Evolutionary conservation across 2,888 invertebrate species (phyloP).

Genomic region (Nomada goodeniana): DNA sequence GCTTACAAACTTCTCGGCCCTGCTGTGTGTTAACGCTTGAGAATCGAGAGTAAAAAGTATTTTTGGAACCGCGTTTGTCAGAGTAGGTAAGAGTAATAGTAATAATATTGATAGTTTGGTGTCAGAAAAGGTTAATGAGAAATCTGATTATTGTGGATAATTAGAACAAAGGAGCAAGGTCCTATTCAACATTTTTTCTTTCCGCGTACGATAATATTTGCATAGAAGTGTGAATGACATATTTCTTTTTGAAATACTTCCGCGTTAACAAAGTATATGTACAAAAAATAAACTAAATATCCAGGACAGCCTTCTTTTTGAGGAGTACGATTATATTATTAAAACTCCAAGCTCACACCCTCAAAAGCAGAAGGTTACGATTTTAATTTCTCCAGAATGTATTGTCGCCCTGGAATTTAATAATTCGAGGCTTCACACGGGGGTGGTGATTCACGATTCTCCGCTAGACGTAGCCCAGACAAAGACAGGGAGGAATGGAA

Average conservation of each 20-base stretch:
- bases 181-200: too few species aligned
- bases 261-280: background rate
- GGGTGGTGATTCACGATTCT: slow-evolving; percentile 39
- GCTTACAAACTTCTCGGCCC: too few species aligned
- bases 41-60: too few species aligned
- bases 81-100: too few species aligned
- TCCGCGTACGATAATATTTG: too few species aligned
- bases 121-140: too few species aligned
- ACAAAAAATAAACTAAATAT: background rate
- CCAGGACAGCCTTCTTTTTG: too few species aligned
- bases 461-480: slow-evolving; percentile 15
- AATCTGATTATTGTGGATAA: too few species aligned
- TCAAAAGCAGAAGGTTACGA: background rate
- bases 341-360: background rate
- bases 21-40: too few species aligned
- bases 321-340: background rate
- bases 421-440: slow-evolving; percentile 24
- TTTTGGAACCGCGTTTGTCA: too few species aligned
- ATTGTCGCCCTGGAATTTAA: slow-evolving; percentile 31
- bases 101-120: too few species aligned
- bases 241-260: background rate
- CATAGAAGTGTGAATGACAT: background rate
- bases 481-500: background rate
- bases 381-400: slow-evolving; percentile 36
- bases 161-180: too few species aligned